Percentiles rank a stretch among this genome's conserved stretches.
Evolutionary conservation across 2,113 vertebrate species (phyloP).

Genomic region (Nycticryphes semicollaris): DNA sequence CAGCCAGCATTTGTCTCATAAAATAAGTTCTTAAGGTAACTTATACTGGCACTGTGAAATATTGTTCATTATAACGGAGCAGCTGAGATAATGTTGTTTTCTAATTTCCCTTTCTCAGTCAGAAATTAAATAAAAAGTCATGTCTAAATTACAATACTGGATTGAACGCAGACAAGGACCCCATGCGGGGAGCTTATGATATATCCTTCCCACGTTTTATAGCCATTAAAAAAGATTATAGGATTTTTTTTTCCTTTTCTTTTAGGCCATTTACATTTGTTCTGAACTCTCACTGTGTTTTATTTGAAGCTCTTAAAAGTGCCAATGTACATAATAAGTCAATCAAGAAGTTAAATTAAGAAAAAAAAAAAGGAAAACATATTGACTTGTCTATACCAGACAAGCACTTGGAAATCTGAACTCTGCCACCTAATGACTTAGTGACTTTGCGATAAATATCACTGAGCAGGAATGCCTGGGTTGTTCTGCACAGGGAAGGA

Average conservation of each 20-base stretch:
- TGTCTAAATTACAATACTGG: conserved; percentile 85
- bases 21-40: conserved; percentile 83
- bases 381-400: conserved; percentile 44
- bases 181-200: conserved; percentile 81
- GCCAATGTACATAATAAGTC: conserved; percentile 78
- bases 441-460: conserved; percentile 57
- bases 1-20: conserved; percentile 72
- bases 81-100: conserved; percentile 82
- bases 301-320: conserved; percentile 80
- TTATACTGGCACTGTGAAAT: conserved; percentile 79
- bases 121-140: conserved; percentile 88
- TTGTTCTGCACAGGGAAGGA: not conserved
- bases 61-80: conserved; percentile 82
- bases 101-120: conserved; percentile 86
- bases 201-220: conserved; percentile 76
- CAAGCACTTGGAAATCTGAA: conserved; percentile 56
- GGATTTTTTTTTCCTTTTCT: conserved; percentile 68
- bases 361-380: conserved; percentile 63
- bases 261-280: conserved; percentile 82
- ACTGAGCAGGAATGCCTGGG: not conserved
- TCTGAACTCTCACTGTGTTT: conserved; percentile 80
- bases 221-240: conserved; percentile 81
- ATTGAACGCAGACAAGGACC: conserved; percentile 80
- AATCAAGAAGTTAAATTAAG: conserved; percentile 81
- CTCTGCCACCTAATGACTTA: conserved; percentile 15